A percentile compares a stretch with the other conserved stretches of the same genome.
Evolutionary conservation across 2,113 vertebrate genomes (phyloP).

Genomic region (Onychostruthus taczanowskii): DNA sequence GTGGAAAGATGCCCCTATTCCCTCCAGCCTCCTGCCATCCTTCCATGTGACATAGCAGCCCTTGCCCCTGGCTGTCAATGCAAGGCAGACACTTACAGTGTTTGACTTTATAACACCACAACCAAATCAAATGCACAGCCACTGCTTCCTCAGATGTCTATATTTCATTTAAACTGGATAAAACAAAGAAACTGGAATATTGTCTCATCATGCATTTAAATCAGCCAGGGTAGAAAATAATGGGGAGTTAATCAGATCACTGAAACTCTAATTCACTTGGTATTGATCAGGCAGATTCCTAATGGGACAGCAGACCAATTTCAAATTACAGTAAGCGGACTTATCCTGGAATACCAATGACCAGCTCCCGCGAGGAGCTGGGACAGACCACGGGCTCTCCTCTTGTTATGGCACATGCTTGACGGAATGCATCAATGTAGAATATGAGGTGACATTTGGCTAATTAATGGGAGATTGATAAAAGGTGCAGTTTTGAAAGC

Average conservation of each 20-base stretch:
- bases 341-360: conserved; percentile 87
- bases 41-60: neutral
- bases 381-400: conserved; percentile 44
- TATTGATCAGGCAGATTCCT: conserved; percentile 92
- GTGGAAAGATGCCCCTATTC: neutral
- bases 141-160: conserved; percentile 80
- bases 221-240: conserved; percentile 89
- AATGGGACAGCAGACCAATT: conserved; percentile 90
- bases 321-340: conserved; percentile 90
- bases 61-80: conserved; percentile 38
- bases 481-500: conserved; percentile 71
- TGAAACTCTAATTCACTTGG: conserved; percentile 93
- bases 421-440: conserved; percentile 52
- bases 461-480: conserved; percentile 84
- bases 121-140: conserved; percentile 78
- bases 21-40: rapidly evolving
- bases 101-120: conserved; percentile 77
- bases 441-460: conserved; percentile 78
- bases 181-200: conserved; percentile 86
- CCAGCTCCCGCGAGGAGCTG: conserved; percentile 55
- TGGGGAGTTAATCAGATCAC: conserved; percentile 99
- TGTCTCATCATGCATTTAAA: conserved; percentile 92
- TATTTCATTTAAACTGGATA: conserved; percentile 85
- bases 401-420: conserved; percentile 29
- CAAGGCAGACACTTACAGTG: conserved; percentile 63